Conservation (phyloP, 2,113 vertebrate genomes). For the Nerophis ophidion region DNA sequence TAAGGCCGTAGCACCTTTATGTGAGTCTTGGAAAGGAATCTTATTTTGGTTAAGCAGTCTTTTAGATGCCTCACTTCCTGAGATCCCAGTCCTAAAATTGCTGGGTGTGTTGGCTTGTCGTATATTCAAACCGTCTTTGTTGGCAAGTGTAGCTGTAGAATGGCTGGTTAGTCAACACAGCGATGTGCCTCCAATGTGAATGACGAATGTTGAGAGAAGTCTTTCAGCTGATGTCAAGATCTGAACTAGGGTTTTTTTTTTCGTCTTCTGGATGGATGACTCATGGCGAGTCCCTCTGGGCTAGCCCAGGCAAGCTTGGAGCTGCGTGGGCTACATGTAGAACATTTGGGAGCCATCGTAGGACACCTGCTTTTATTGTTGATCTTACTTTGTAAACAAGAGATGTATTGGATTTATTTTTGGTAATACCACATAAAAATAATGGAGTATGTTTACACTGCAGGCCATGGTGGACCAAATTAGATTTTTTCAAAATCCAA, state of each 20-base stretch:
- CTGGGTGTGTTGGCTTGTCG: constrained; percentile 33
- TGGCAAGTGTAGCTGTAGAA: constrained; percentile 22
- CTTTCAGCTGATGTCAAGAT: constrained; percentile 17
- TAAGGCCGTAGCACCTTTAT: constrained; percentile 2
- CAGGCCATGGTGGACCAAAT: no score
- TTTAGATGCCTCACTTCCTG: background rate
- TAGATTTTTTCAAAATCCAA: no score
- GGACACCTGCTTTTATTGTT: constrained; percentile 11
- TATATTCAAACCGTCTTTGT: constrained; percentile 16
- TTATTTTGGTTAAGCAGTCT: constrained; percentile 1
- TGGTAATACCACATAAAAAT: no score
- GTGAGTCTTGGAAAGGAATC: background rate
- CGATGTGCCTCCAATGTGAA: constrained; percentile 15
- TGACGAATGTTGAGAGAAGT: constrained; percentile 35
- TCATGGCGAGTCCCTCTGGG: constrained; percentile 42
- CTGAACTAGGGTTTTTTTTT: constrained; percentile 36
- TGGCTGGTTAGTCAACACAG: constrained; percentile 24
- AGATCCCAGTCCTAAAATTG: constrained; percentile 34
- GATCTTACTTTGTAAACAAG: background rate
- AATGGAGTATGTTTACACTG: no score
- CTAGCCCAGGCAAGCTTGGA: constrained; percentile 44
- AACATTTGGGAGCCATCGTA: constrained; percentile 9
- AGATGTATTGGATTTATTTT: no score
- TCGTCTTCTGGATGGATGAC: constrained; percentile 60
- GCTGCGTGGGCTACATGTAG: constrained; percentile 11